Conservation (phyloP, 37 sponge, comb jelly and placozoan species). For the Petrosia ficiformis region DNA sequence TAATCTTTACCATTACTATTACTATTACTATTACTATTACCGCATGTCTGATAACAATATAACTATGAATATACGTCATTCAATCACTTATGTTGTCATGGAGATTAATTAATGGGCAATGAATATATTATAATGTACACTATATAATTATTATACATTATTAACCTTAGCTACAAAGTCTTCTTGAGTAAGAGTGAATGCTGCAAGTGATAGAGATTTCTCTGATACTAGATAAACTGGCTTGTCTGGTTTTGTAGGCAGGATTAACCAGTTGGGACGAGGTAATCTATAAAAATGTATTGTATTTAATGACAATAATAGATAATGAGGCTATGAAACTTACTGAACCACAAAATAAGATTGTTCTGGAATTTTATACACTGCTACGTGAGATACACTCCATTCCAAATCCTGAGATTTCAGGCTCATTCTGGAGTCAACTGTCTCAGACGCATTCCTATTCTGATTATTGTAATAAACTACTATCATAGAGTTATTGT, state of each 20-base stretch:
- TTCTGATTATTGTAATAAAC: conserved; percentile 13
- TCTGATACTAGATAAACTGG: conserved; percentile 27
- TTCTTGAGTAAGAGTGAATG: conserved; percentile 45
- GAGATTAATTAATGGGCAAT: no score
- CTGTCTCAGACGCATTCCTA: background rate
- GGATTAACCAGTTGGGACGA: conserved; percentile 41
- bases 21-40: no score
- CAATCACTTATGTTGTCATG: no score
- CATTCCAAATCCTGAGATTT: background rate
- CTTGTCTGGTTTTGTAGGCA: conserved; percentile 14
- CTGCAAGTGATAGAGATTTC: conserved; percentile 20
- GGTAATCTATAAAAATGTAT: conserved; percentile 11
- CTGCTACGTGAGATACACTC: conserved; percentile 25
- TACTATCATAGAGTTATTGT: conserved; percentile 19
- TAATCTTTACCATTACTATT: no score
- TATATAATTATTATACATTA: background rate
- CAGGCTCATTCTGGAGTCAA: background rate
- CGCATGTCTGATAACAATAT: no score
- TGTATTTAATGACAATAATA: background rate
- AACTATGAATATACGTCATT: no score
- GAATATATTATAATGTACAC: no score
- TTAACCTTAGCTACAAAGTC: conserved; percentile 59
- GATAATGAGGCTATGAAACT: background rate
- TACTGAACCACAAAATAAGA: conserved; percentile 2
- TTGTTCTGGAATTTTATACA: conserved; percentile 15